Conservation (phyloP, 2,797 vertebrate genomes). For the Orestias chungarensis region DNA sequence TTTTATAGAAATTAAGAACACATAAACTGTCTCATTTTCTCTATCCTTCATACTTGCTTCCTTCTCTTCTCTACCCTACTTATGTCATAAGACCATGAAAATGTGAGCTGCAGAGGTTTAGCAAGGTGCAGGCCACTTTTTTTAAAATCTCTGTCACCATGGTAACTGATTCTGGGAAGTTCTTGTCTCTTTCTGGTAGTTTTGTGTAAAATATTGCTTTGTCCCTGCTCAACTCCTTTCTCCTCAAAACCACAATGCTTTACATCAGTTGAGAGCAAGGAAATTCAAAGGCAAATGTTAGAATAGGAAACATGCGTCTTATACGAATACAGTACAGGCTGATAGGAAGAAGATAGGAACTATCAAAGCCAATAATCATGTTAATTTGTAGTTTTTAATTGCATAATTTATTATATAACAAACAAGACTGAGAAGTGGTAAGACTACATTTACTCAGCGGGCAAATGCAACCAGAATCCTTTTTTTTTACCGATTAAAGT, state of each 20-base stretch:
- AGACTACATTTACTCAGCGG: no score
- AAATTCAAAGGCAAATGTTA: slow-evolving; percentile 1
- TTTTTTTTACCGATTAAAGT: neutral
- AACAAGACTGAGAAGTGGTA: neutral
- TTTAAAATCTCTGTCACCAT: slow-evolving; percentile 62
- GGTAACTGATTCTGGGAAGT: slow-evolving; percentile 62
- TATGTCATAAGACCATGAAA: slow-evolving; percentile 63
- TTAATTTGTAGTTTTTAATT: neutral
- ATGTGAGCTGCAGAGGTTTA: slow-evolving; percentile 45
- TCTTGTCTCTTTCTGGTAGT: slow-evolving; percentile 44
- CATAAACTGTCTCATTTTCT: neutral
- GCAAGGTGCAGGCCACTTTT: slow-evolving; percentile 53
- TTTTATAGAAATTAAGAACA: neutral
- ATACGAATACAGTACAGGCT: no score
- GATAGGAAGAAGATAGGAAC: neutral
- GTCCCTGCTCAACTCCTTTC: slow-evolving; percentile 22
- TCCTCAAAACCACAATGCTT: slow-evolving; percentile 10
- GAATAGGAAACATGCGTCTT: neutral
- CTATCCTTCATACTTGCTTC: slow-evolving; percentile 12
- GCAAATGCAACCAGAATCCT: no score
- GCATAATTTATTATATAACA: neutral
- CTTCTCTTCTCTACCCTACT: slow-evolving; percentile 41
- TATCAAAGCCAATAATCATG: neutral
- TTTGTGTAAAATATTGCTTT: slow-evolving; percentile 35
- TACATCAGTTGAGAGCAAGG: slow-evolving; percentile 14